phyloP scores from a whole-genome alignment of 2,888 invertebrate genomes.

The Calephelis perditalis region DNA sequence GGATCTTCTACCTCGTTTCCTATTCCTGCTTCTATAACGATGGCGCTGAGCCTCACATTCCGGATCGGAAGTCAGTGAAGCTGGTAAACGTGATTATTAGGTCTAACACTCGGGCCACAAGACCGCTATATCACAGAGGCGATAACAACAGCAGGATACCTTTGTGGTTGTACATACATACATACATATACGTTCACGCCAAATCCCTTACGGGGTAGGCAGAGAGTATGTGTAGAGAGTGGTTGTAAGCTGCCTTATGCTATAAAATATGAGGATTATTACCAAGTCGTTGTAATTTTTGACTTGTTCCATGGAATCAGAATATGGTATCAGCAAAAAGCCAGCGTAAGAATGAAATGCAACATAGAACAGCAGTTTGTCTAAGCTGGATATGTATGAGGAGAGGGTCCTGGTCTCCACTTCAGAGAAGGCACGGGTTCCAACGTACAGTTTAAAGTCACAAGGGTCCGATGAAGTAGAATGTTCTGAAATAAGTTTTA shows the following conservation, averaged over 20 bases:
- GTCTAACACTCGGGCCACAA: too few relatives aligned
- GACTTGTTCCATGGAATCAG: conserved; percentile 72
- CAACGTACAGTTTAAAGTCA: conserved; percentile 81
- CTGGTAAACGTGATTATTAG: too few relatives aligned
- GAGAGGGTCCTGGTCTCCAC: conserved; percentile 79
- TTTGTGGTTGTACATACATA: too few relatives aligned
- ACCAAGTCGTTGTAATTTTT: conserved; percentile 72
- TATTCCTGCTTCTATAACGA: too few relatives aligned
- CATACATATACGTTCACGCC: too few relatives aligned
- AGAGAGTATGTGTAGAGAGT: background rate
- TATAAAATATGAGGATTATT: conserved; percentile 22
- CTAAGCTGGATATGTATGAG: conserved; percentile 70
- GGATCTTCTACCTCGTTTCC: too few relatives aligned
- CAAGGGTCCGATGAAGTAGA: conserved; percentile 78
- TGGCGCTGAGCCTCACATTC: too few relatives aligned
- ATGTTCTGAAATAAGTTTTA: conserved; percentile 27
- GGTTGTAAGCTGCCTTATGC: background rate
- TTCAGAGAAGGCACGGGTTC: conserved; percentile 84
- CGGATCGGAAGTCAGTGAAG: too few relatives aligned
- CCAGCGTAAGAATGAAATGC: conserved; percentile 88
- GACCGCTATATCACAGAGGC: too few relatives aligned
- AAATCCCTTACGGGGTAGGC: too few relatives aligned
- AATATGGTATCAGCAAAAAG: conserved; percentile 82
- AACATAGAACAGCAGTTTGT: conserved; percentile 80
- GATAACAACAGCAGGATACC: too few relatives aligned